Evolutionary conservation across 2,888 invertebrate species (phyloP).

Genomic region (Phytoseiulus persimilis): DNA sequence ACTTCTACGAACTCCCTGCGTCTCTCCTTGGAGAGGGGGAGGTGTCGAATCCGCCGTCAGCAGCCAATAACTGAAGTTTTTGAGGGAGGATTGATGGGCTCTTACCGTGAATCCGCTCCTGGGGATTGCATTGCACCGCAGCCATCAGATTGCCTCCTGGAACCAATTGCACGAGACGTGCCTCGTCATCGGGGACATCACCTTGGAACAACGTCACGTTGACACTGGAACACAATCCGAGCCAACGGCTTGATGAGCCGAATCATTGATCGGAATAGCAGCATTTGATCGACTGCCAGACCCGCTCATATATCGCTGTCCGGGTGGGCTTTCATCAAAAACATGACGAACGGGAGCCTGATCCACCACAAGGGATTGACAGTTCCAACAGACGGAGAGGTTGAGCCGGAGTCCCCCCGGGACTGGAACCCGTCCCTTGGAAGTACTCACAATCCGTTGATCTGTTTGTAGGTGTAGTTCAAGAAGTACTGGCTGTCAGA

Average conservation of each 20-base stretch:
- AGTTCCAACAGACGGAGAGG: too few relatives aligned
- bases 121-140: slow-evolving; percentile 22
- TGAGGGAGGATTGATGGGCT: too few relatives aligned
- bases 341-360: too few relatives aligned
- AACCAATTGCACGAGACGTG: slow-evolving; percentile 19
- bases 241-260: background rate
- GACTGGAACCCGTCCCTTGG: too few relatives aligned
- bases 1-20: too few relatives aligned
- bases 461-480: slow-evolving; percentile 21
- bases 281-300: background rate
- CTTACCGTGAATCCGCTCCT: slow-evolving; percentile 25
- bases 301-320: background rate
- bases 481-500: slow-evolving; percentile 13
- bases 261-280: background rate
- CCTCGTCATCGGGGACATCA: slow-evolving; percentile 15
- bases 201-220: slow-evolving; percentile 12
- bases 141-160: slow-evolving; percentile 22
- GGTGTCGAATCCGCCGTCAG: too few relatives aligned
- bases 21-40: too few relatives aligned
- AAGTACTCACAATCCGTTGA: slow-evolving; percentile 11
- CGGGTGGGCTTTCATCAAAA: too few relatives aligned
- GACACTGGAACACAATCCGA: background rate
- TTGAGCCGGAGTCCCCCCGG: too few relatives aligned
- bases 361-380: too few relatives aligned
- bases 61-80: too few relatives aligned